Conservation (phyloP, 2,888 invertebrate species). For the Ennomos fuscantarius region DNA sequence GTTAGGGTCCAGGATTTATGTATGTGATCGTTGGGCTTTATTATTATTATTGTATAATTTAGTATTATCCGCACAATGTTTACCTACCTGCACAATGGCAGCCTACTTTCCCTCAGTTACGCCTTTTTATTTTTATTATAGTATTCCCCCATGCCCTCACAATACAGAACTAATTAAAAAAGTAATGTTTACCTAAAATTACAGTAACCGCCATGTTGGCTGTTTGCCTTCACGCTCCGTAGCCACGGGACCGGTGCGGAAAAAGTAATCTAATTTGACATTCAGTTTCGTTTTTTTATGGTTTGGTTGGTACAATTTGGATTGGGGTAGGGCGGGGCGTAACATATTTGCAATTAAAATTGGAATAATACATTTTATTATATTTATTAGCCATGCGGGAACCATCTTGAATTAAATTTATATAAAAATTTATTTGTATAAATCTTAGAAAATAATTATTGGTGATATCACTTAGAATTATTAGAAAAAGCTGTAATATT, state of each 20-base stretch:
- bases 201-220: slow-evolving; percentile 67
- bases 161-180: slow-evolving; percentile 29
- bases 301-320: slow-evolving; percentile 15
- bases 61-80: too few relatives aligned
- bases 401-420: too few relatives aligned
- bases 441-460: too few relatives aligned
- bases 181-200: slow-evolving; percentile 33
- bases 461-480: too few relatives aligned
- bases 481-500: too few relatives aligned
- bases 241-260: slow-evolving; percentile 55
- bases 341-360: slow-evolving; percentile 32
- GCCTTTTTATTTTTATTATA: slow-evolving; percentile 9
- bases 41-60: too few relatives aligned
- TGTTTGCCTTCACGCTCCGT: slow-evolving; percentile 69
- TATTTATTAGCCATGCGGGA: not conserved
- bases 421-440: too few relatives aligned
- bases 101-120: slow-evolving; percentile 1
- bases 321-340: slow-evolving; percentile 45
- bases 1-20: too few relatives aligned
- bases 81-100: too few relatives aligned
- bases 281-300: slow-evolving; percentile 51
- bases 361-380: slow-evolving; percentile 16
- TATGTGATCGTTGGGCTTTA: too few relatives aligned
- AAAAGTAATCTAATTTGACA: slow-evolving; percentile 74
- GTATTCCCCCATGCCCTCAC: slow-evolving; percentile 20